Evolutionary conservation across 2,113 vertebrate species (phyloP).

Genomic region (Paraplagusia blochii): DNA sequence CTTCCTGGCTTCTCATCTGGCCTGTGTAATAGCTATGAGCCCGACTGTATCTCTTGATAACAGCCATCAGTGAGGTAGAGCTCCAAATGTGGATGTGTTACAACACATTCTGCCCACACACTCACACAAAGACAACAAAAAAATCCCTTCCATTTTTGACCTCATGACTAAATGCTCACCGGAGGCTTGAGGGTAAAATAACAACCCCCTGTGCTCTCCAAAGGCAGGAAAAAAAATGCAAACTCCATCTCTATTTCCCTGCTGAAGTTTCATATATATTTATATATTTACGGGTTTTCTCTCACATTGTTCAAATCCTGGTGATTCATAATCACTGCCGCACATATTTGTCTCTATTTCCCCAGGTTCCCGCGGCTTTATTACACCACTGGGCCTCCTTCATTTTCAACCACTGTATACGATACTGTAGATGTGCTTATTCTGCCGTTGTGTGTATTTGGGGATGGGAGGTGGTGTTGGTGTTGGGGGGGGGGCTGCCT

Average conservation of each 20-base stretch:
- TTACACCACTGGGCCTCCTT: conserved; percentile 25
- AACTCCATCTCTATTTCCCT: neutral
- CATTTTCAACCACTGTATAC: conserved; percentile 15
- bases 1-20: conserved; percentile 44
- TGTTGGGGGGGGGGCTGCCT: conserved; percentile 19
- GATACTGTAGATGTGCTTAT: conserved; percentile 38
- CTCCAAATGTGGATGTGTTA: conserved; percentile 39
- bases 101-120: conserved; percentile 38
- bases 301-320: conserved; percentile 12
- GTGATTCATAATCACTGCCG: conserved; percentile 34
- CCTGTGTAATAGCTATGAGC: conserved; percentile 28
- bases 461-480: too few relatives aligned
- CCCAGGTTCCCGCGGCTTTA: conserved; percentile 16
- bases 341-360: conserved; percentile 21
- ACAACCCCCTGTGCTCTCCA: conserved; percentile 7
- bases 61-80: conserved; percentile 36
- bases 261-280: neutral
- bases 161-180: conserved; percentile 35
- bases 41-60: conserved; percentile 38
- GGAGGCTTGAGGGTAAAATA: conserved; percentile 35
- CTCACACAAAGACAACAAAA: neutral
- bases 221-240: conserved; percentile 8
- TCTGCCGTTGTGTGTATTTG: conserved; percentile 6
- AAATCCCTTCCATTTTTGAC: conserved; percentile 27
- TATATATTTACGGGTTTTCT: too few relatives aligned